phyloP scores from a whole-genome alignment of 2,888 invertebrate genomes.

The Erebia ligea region DNA sequence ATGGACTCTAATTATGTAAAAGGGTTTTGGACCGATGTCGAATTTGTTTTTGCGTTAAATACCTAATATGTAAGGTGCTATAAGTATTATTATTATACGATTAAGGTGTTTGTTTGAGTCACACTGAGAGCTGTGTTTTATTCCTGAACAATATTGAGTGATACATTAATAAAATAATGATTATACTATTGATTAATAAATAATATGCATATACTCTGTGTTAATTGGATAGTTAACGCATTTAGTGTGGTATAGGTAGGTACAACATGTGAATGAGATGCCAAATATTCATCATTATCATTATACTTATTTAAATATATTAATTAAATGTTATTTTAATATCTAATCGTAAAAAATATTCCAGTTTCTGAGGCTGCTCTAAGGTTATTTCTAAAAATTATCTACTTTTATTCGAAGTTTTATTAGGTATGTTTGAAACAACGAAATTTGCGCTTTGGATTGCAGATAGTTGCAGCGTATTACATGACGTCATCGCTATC shows the following conservation, averaged over 20 bases:
- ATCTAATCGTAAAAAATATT: slow-evolving; percentile 42
- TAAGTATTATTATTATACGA: slow-evolving; percentile 43
- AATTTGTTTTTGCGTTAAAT: slow-evolving; percentile 35
- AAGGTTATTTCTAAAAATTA: slow-evolving; percentile 37
- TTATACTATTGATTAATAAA: slow-evolving; percentile 33
- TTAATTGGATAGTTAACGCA: slow-evolving; percentile 56
- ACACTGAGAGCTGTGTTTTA: slow-evolving; percentile 73
- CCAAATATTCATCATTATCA: slow-evolving; percentile 70
- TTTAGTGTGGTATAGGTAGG: slow-evolving; percentile 61
- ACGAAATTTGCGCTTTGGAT: neutral
- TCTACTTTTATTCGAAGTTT: neutral
- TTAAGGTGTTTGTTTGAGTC: slow-evolving; percentile 48
- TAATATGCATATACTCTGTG: slow-evolving; percentile 51
- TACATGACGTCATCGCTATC: too few species aligned
- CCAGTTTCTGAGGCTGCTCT: slow-evolving; percentile 60
- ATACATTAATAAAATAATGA: slow-evolving; percentile 49
- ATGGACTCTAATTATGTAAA: too few species aligned
- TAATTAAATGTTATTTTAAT: slow-evolving; percentile 40
- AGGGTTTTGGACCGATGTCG: neutral
- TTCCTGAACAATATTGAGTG: slow-evolving; percentile 49
- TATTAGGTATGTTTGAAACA: slow-evolving; percentile 7
- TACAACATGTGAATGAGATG: slow-evolving; percentile 72
- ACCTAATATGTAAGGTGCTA: slow-evolving; percentile 52
- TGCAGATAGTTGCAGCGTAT: neutral
- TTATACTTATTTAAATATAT: slow-evolving; percentile 35